Conservation (phyloP, 1,140 invertebrate species). For the Listronotus bonariensis region DNA sequence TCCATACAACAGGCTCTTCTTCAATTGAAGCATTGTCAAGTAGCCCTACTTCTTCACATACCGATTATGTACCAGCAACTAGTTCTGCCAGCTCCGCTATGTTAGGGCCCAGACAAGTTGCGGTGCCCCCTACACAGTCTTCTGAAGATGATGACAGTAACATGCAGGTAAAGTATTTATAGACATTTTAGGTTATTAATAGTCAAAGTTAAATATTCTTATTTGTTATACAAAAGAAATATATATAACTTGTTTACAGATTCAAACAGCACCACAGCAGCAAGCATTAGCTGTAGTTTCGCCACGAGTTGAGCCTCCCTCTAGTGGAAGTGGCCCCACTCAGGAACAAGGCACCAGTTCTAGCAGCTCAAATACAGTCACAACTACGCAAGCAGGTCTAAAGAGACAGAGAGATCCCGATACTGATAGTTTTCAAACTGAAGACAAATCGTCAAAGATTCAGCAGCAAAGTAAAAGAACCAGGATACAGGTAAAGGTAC, state of each 20-base stretch:
- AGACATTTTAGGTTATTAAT: no score
- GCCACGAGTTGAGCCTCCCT: constrained; percentile 67
- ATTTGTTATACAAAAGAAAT: no score
- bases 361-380: constrained; percentile 58
- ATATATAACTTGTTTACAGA: background rate
- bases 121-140: constrained; percentile 54
- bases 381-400: constrained; percentile 64
- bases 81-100: constrained; percentile 61
- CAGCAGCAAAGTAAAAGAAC: constrained; percentile 56
- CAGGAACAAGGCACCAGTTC: constrained; percentile 51
- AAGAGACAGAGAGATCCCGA: constrained; percentile 64
- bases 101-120: constrained; percentile 59
- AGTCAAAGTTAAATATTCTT: no score
- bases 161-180: constrained; percentile 42
- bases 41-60: constrained; percentile 65
- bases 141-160: constrained; percentile 52
- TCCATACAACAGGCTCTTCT: constrained; percentile 64
- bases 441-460: constrained; percentile 54
- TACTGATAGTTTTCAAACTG: constrained; percentile 61
- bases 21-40: constrained; percentile 61
- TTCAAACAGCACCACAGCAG: constrained; percentile 55
- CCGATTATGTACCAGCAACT: constrained; percentile 73
- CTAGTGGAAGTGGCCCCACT: constrained; percentile 43
- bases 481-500: constrained; percentile 37
- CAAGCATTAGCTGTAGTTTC: constrained; percentile 75